Base-by-base conservation (phyloP, 2,888 invertebrate species). In the Bellardia pandia region DNA sequence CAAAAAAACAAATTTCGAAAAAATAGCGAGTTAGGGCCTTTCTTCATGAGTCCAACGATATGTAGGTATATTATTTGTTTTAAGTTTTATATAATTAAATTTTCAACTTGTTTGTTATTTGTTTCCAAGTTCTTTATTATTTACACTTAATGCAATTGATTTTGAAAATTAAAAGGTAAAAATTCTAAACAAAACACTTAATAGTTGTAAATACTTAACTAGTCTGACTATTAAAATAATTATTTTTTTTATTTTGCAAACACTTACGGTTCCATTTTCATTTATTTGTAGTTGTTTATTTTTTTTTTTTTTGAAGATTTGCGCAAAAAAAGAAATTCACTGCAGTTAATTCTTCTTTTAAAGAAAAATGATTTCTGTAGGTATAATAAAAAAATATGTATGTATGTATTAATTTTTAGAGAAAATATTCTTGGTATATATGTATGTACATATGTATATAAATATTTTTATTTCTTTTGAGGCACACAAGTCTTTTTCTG, bases 261-360 rank as follows among this genome's bases (percentile, higher is more conserved):
- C 85, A 87, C 87, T 87, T 87, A 87, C 87, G 85, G 62, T 74
- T 87, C 77, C 87, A 87, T 87, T 51, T 60, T 69, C 40, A 66
- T 40, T 42, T 75, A 64, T 48, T 7, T 40, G 13, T 75, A 76
- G 4, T 33, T 72, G 40, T 30, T 60, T 74, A 30, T 16, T 58
- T 60, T 64, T 16, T 60, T 64, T 16, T 58, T 53, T 62, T 30
- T 14, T 16, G 33, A 78, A 45, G 42, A 68, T 62, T 62, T 58
- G 45, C 74, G 16, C 51, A 79, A 37, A 1, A 78, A 37, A 82
- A 51, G 13, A 60, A 72, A 2, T 75, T 66, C n/a, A 14, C 3
- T 53, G 13, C 30, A 51, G 58, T 33, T 33, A 58, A 58, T 58
- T 4, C n/a, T 4, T 14, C 62, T 30, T 5, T 71, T 80, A 2